A percentile compares a stretch with the other conserved stretches of the same genome.
Conservation (phyloP, 2,888 invertebrate species). For the Teleiodes luculella region DNA sequence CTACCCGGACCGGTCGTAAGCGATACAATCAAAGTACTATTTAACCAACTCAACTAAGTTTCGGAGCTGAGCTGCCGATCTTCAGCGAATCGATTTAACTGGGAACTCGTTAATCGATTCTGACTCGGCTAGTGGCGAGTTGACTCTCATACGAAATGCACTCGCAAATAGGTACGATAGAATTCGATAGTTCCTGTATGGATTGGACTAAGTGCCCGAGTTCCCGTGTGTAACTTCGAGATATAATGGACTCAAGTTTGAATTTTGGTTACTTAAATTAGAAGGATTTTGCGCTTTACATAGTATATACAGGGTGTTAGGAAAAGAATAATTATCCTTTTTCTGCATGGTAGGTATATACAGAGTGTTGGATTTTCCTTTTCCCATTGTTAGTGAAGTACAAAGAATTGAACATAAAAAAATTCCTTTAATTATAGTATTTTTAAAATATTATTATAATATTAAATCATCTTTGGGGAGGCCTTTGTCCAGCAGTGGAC, state of each 20-base stretch:
- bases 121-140: conserved; percentile 45
- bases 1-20: conserved; percentile 23
- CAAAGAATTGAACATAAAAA: too few relatives aligned
- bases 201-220: conserved; percentile 18
- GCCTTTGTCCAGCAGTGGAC: too few relatives aligned
- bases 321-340: too few relatives aligned
- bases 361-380: too few relatives aligned
- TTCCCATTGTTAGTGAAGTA: too few relatives aligned
- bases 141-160: conserved; percentile 48
- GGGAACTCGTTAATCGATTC: conserved; percentile 55
- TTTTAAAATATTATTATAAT: too few relatives aligned
- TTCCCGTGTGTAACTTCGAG: not conserved
- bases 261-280: not conserved
- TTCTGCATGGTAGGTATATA: too few relatives aligned
- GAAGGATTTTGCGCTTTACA: too few relatives aligned
- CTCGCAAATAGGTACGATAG: conserved; percentile 27
- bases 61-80: conserved; percentile 1
- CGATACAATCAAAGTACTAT: conserved; percentile 46
- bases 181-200: conserved; percentile 14
- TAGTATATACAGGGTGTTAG: too few relatives aligned
- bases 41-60: conserved; percentile 32
- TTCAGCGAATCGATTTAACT: conserved; percentile 40
- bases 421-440: too few relatives aligned
- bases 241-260: not conserved
- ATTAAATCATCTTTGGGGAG: too few relatives aligned